Base-by-base conservation (phyloP, 2,888 invertebrate genomes). In the Criorhina ranunculi region DNA sequence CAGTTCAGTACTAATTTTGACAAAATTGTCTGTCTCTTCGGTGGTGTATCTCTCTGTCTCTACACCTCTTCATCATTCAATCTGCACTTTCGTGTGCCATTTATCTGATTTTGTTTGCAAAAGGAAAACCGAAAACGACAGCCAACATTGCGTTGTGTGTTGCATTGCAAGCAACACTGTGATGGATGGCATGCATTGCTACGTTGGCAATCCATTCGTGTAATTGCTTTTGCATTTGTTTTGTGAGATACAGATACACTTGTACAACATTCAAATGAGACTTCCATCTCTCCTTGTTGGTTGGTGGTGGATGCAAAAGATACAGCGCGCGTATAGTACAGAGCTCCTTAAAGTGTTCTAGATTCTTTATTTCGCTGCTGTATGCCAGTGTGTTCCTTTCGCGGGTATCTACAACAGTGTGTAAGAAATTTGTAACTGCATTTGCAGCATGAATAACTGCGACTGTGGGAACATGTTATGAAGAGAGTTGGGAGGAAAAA, bases 401-500 rank as follows among this genome's bases (percentile, higher is more conserved):
- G 12, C 12, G 12, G 4, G 40, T 59, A 67, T 59, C 67, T 51
- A 35, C 33, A 35, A n/a, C n/a, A 59, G 59, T 67, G 72, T 75
- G 73, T 76, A 85, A 66, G 60, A 85, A 73, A 80, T 80, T 79
- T 85, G 79, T 75, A 85, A 75, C 79, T 85, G 75, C 79, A 80
- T 80, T 76, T 76, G 80, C 80, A 80, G 80, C 70, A 85, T 85
- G 75, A 80, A 85, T 80, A 85, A 85, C 80, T 85, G 76, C 80
- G 66, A 80, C 85, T 85, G 85, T 85, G 85, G 85, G 85, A 85
- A 85, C 70, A 80, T 69, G 64, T 55, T 69, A 62, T 79, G 51
- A 60, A 53, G 46, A 59, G 77, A n/a, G 46, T 57, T 70, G 77
- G 24, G n/a, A 12, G 33, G 66, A 42, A 46, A 15, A 44, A 29